phyloP scores from a whole-genome alignment of 2,113 vertebrate species.

The Rhabdomys dilectus region DNA sequence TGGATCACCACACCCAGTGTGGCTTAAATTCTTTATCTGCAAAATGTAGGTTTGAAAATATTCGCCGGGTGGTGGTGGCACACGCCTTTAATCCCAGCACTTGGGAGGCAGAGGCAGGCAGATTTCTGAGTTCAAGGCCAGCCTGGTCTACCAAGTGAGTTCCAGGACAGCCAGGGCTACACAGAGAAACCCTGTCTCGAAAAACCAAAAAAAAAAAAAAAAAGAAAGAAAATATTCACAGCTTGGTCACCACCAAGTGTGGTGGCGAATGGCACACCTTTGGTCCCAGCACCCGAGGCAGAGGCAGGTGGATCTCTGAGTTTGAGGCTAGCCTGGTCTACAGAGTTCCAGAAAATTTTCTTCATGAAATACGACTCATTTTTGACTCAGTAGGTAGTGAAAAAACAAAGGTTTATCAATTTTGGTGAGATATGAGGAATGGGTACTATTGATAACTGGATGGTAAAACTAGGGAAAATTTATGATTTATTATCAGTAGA shows the following conservation, averaged over 20 bases:
- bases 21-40: conserved; percentile 52
- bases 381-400: conserved; percentile 5
- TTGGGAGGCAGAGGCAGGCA: no score
- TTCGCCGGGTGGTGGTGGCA: no score
- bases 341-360: not conserved
- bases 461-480: not conserved
- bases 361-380: not conserved
- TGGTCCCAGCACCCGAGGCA: not conserved
- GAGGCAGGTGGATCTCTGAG: not conserved
- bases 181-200: no score
- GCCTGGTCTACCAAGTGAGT: no score
- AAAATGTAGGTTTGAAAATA: conserved; percentile 22
- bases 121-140: no score
- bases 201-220: no score
- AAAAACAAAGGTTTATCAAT: conserved; percentile 9
- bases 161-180: no score
- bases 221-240: no score
- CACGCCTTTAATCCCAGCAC: no score
- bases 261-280: not conserved
- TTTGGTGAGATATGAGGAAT: not conserved
- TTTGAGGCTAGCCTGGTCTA: not conserved
- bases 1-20: not conserved
- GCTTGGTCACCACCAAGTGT: no score
- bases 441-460: not conserved
- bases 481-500: not conserved